A percentile compares a stretch with the other conserved stretches of the same genome.
phyloP scores from a whole-genome alignment of 2,888 invertebrate species.

The Hirudinaria manillensis region DNA sequence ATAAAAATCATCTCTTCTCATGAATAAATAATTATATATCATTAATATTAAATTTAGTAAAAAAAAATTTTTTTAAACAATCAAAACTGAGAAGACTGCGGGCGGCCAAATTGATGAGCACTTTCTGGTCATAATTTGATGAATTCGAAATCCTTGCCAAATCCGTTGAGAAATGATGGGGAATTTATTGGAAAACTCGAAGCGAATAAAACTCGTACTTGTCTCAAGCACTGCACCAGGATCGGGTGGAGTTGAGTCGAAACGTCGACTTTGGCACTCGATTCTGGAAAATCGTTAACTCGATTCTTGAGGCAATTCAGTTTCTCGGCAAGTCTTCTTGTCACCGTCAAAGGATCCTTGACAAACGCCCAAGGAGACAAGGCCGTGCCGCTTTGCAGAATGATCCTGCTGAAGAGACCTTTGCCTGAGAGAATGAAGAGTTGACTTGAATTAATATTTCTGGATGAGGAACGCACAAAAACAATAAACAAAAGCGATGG shows the following conservation, averaged over 20 bases:
- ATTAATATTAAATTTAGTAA: too few relatives aligned
- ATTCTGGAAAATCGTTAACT: neutral
- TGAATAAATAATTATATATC: too few relatives aligned
- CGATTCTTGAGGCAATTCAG: conserved; percentile 45
- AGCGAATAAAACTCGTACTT: neutral
- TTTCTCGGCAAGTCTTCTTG: conserved; percentile 46
- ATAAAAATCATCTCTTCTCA: too few relatives aligned
- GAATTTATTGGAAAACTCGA: too few relatives aligned
- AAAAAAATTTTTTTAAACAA: too few relatives aligned
- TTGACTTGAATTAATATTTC: neutral
- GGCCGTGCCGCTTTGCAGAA: conserved; percentile 81
- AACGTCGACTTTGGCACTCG: neutral
- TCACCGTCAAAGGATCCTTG: conserved; percentile 40
- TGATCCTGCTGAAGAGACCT: conserved; percentile 65
- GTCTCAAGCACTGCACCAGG: conserved; percentile 15
- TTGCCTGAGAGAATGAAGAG: conserved; percentile 41
- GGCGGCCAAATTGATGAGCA: too few relatives aligned
- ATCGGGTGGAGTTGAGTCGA: conserved; percentile 3
- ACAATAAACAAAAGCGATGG: neutral
- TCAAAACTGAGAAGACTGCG: too few relatives aligned
- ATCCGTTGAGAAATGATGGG: too few relatives aligned
- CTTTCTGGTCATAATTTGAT: too few relatives aligned
- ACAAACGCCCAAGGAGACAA: conserved; percentile 46
- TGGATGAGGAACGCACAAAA: neutral
- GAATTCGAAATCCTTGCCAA: too few relatives aligned